These are phyloP conservation scores for Lepetodrilus schrolli DNA, from an alignment of 2,888 invertebrate species.

Conservation along the genomic window DNA sequence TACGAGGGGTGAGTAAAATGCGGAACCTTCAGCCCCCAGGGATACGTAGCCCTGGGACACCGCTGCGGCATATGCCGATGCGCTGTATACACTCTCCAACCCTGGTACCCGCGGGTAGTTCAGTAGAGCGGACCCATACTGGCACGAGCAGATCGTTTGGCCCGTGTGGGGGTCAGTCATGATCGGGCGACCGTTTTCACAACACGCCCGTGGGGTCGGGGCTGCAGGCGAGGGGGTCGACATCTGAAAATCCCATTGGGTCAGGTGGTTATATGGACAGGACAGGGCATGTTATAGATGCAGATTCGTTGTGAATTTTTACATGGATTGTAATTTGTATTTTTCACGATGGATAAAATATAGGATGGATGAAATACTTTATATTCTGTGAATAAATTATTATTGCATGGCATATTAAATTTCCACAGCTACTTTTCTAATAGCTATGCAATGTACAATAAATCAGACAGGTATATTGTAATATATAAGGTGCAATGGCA, in stretches of 20 bases:
- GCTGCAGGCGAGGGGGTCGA: constrained; percentile 52
- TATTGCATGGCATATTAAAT: neutral
- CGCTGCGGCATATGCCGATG: constrained; percentile 66
- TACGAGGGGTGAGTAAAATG: constrained; percentile 96
- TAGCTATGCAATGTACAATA: no score
- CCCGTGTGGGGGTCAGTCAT: constrained; percentile 73
- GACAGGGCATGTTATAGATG: neutral
- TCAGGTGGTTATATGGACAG: neutral
- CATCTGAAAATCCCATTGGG: constrained; percentile 56
- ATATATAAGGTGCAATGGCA: no score
- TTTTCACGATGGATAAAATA: neutral
- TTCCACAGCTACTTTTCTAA: no score
- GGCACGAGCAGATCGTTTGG: constrained; percentile 77
- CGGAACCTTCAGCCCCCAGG: constrained; percentile 82
- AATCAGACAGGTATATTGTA: no score
- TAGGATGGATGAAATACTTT: neutral
- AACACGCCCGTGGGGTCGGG: constrained; percentile 78
- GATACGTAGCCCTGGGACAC: constrained; percentile 74
- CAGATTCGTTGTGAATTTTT: no score
- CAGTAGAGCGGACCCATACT: constrained; percentile 83
- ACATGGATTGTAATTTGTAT: no score
- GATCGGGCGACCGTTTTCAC: constrained; percentile 87
- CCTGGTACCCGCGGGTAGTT: constrained; percentile 80
- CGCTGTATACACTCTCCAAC: constrained; percentile 76
- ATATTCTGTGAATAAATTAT: neutral